Base-by-base conservation (phyloP, 1,140 invertebrate genomes). In the Bombus waltoni region DNA sequence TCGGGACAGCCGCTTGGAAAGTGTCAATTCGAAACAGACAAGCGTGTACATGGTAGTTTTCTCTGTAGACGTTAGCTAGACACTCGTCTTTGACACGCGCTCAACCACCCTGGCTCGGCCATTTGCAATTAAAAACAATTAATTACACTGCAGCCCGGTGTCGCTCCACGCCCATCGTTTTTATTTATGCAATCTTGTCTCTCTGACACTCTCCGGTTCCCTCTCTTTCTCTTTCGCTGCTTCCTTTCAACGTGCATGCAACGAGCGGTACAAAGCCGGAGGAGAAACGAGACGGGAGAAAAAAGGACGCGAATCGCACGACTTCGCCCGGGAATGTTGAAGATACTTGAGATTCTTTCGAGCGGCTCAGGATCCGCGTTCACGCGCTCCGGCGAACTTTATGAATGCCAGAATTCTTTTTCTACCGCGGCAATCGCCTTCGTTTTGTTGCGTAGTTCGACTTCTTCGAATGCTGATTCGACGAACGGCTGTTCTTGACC, bases 71-170 rank as follows among this genome's bases (percentile, higher is more conserved):
- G 40, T 35, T 32, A 22, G 13, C 9, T 9, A 53, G 25, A 80
- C 53, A 62, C 70, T 85, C 28, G 80, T 82, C 80, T 86, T 82
- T 86, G 80, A 73, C 71, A 38, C 44, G 53, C 35, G 72, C 44
- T 13, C 10, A 68, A 44, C 53, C 73, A 59, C 38, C 81, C 44
- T 18, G 13, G 10, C 38, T 44, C 38, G 47, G 32, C 65, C 44
- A 85, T 84, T 86, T 76, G 40, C 70, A 80, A 88, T 86, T 81
- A 86, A 81, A 85, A 85, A 77, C 78, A 86, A 79, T 88, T 88
- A 88, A 88, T 88, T 86, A 83, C 47, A 75, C 38, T 62, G 66
- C 70, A 35, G 42, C n/a, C 22, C 47, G 65, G 28, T 65, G 62
- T 38, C 74, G 65, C 65, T 70, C 65, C 85, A 62, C 40, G 57